Conservation (phyloP, 1,140 invertebrate species). For the Tigriopus japonicus region DNA sequence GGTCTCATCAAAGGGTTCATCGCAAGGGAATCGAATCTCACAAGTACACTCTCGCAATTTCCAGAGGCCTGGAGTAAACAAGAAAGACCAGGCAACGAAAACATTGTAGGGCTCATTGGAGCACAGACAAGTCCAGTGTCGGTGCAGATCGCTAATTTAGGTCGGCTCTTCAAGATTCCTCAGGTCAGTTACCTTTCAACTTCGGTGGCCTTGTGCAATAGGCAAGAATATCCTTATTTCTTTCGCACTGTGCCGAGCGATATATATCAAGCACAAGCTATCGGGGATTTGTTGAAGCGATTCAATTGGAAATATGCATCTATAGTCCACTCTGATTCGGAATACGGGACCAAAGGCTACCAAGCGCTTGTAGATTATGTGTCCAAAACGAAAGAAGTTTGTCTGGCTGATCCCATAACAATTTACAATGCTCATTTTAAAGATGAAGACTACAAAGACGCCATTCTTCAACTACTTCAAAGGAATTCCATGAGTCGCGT, state of each 20-base stretch:
- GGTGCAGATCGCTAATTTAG: constrained; percentile 33
- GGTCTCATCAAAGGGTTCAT: constrained; percentile 34
- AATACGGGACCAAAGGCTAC: constrained; percentile 30
- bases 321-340: constrained; percentile 37
- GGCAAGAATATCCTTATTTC: constrained; percentile 34
- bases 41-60: no score
- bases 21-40: not conserved
- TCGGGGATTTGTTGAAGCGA: constrained; percentile 33
- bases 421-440: constrained; percentile 28
- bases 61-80: no score
- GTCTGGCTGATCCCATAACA: constrained; percentile 30
- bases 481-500: constrained; percentile 24
- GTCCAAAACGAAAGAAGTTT: constrained; percentile 29
- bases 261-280: constrained; percentile 35
- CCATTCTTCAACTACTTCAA: constrained; percentile 25
- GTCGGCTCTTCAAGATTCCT: constrained; percentile 35
- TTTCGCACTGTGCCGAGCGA: constrained; percentile 40
- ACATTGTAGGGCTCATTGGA: constrained; percentile 14
- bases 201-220: constrained; percentile 34
- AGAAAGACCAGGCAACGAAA: not conserved
- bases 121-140: constrained; percentile 15
- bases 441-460: constrained; percentile 28
- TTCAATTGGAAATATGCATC: constrained; percentile 37
- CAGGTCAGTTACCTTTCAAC: constrained; percentile 41
- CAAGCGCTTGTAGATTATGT: constrained; percentile 31